These are phyloP conservation scores for Rissa tridactyla DNA, from an alignment of 2,113 vertebrate genomes.

Conservation along the genomic window DNA sequence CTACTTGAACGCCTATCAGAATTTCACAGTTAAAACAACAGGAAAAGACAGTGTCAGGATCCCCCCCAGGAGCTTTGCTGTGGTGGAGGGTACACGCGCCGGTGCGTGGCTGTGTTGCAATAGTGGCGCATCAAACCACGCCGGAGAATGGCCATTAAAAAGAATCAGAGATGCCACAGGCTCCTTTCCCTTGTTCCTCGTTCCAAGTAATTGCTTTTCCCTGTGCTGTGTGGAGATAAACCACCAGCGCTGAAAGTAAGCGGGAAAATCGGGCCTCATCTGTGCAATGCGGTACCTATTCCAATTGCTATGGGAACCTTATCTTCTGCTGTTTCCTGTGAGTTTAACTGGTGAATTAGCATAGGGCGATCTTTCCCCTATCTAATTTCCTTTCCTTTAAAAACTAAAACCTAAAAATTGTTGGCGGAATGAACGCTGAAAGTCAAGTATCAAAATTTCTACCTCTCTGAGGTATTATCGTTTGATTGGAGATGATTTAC, in stretches of 20 bases:
- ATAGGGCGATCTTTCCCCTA: not conserved
- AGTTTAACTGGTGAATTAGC: slow-evolving; percentile 26
- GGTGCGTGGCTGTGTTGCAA: not conserved
- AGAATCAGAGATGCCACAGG: not conserved
- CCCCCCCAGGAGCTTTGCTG: not conserved
- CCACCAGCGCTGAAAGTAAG: not conserved
- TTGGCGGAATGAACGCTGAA: not conserved
- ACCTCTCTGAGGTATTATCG: not conserved
- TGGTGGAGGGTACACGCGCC: fast-evolving
- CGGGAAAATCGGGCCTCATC: not conserved
- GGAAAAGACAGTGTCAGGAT: not conserved
- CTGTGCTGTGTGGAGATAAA: slow-evolving; percentile 43
- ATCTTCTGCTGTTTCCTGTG: not conserved
- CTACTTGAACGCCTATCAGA: not conserved
- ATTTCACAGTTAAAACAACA: not conserved
- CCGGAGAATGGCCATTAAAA: not conserved
- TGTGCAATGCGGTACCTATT: not conserved
- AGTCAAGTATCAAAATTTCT: not conserved
- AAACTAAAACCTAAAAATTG: not conserved
- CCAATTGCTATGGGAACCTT: slow-evolving; percentile 58
- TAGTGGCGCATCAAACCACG: not conserved
- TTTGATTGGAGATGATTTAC: not conserved
- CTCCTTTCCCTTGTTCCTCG: not conserved
- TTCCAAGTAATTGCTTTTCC: slow-evolving; percentile 43
- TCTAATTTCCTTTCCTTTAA: slow-evolving; percentile 29